Percentiles rank a stretch among this genome's conserved stretches.
These are phyloP conservation scores for Podarcis muralis DNA, from an alignment of 2,113 vertebrate genomes.

Conservation along the genomic window DNA sequence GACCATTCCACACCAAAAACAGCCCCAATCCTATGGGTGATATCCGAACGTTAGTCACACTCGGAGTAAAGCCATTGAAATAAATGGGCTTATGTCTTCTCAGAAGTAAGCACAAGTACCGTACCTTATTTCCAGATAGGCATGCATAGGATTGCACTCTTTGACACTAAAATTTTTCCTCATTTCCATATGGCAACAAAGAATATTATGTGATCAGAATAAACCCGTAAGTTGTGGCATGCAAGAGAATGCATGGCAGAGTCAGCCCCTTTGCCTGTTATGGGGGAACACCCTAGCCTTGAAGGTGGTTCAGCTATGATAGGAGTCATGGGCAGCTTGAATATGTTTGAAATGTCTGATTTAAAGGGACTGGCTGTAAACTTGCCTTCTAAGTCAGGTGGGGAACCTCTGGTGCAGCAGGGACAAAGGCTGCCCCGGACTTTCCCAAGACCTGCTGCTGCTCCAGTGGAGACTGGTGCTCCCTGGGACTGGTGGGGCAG, in stretches of 20 bases:
- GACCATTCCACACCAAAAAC: not conserved
- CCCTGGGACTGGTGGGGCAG: too few relatives aligned
- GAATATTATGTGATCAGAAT: too few relatives aligned
- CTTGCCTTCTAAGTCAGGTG: not conserved
- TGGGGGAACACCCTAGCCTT: not conserved
- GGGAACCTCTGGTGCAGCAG: too few relatives aligned
- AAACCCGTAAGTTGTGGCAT: not conserved
- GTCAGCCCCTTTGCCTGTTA: not conserved
- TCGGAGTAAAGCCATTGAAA: too few relatives aligned
- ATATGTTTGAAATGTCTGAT: not conserved
- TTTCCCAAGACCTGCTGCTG: too few relatives aligned
- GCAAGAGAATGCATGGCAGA: not conserved
- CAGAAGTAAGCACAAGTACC: not conserved
- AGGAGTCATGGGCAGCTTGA: not conserved
- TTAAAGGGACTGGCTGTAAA: not conserved
- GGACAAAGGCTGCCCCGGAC: too few relatives aligned
- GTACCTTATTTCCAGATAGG: not conserved
- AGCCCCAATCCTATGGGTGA: not conserved
- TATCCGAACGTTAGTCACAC: too few relatives aligned
- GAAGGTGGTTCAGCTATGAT: not conserved
- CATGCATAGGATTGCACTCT: not conserved
- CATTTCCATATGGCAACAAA: not conserved
- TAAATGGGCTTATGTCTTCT: too few relatives aligned
- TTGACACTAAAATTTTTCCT: not conserved
- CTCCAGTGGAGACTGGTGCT: too few relatives aligned